Percentiles rank a stretch among this genome's conserved stretches.
These are phyloP conservation scores for Macrocentrus cingulum DNA, from an alignment of 1,140 invertebrate genomes.

Conservation along the genomic window DNA sequence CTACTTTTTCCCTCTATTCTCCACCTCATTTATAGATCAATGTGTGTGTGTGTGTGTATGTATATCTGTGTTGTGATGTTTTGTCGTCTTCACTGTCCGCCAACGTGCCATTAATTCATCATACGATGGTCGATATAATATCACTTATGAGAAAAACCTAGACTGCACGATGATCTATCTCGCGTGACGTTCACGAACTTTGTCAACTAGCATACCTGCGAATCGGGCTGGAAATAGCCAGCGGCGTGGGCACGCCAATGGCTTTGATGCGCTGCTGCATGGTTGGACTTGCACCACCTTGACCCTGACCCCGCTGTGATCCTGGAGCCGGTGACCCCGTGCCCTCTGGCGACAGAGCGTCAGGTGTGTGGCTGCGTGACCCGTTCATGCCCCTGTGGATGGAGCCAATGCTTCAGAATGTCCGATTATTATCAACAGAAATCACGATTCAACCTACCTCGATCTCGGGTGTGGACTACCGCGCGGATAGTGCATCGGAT, in stretches of 20 bases:
- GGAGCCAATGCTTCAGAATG: slow-evolving; percentile 7
- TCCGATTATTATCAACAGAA: not conserved
- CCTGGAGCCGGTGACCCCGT: slow-evolving; percentile 55
- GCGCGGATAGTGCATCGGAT: slow-evolving; percentile 66
- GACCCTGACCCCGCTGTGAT: slow-evolving; percentile 57
- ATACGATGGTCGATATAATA: slow-evolving; percentile 13
- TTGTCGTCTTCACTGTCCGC: slow-evolving; percentile 13
- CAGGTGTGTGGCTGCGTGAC: slow-evolving; percentile 71
- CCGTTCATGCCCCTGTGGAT: slow-evolving; percentile 61
- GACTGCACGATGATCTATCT: no score
- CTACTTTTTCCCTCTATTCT: no score
- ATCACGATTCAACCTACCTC: slow-evolving; percentile 53
- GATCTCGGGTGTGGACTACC: slow-evolving; percentile 77
- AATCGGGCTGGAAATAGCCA: slow-evolving; percentile 82
- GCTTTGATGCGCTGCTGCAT: slow-evolving; percentile 89
- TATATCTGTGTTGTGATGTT: not conserved
- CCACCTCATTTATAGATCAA: not conserved
- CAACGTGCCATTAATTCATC: slow-evolving; percentile 19
- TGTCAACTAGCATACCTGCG: slow-evolving; percentile 66
- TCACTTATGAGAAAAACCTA: not conserved
- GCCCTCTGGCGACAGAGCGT: slow-evolving; percentile 64
- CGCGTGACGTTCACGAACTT: not conserved
- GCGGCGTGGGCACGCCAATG: slow-evolving; percentile 83
- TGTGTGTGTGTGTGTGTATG: not conserved
- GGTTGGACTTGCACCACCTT: slow-evolving; percentile 71